phyloP scores from a whole-genome alignment of 2,113 vertebrate species.

The Sylvietta virens region DNA sequence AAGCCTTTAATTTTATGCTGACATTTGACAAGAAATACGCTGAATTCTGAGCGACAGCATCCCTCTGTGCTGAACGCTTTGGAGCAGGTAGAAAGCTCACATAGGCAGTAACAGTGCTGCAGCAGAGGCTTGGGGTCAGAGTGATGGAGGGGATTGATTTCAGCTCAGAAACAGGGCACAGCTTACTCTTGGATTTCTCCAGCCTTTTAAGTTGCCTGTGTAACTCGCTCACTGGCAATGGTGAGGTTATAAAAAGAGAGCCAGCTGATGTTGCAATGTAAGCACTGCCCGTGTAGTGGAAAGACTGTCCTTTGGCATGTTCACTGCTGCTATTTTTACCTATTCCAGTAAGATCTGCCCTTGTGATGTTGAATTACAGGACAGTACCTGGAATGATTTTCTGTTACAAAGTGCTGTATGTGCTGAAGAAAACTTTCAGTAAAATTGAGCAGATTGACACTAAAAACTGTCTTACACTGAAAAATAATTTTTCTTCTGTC shows the following conservation, averaged over 20 bases:
- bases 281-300: slow-evolving; percentile 48
- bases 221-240: background rate
- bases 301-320: slow-evolving; percentile 57
- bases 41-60: background rate
- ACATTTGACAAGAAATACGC: background rate
- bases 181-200: background rate
- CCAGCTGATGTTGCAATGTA: slow-evolving; percentile 50
- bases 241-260: slow-evolving; percentile 47
- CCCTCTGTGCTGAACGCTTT: background rate
- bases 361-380: slow-evolving; percentile 47
- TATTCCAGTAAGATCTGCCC: slow-evolving; percentile 60
- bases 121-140: background rate
- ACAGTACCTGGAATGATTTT: slow-evolving; percentile 46
- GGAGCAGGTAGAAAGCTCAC: background rate
- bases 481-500: background rate
- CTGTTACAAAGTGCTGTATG: background rate
- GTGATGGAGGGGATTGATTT: background rate
- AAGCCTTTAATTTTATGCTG: background rate
- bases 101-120: background rate
- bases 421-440: background rate
- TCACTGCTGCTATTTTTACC: slow-evolving; percentile 61
- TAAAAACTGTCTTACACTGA: background rate
- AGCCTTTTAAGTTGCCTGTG: background rate
- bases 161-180: background rate
- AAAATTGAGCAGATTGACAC: background rate